A percentile compares a stretch with the other conserved stretches of the same genome.
Evolutionary conservation across 1,140 invertebrate genomes (phyloP).

Genomic region (Agrilus planipennis): DNA sequence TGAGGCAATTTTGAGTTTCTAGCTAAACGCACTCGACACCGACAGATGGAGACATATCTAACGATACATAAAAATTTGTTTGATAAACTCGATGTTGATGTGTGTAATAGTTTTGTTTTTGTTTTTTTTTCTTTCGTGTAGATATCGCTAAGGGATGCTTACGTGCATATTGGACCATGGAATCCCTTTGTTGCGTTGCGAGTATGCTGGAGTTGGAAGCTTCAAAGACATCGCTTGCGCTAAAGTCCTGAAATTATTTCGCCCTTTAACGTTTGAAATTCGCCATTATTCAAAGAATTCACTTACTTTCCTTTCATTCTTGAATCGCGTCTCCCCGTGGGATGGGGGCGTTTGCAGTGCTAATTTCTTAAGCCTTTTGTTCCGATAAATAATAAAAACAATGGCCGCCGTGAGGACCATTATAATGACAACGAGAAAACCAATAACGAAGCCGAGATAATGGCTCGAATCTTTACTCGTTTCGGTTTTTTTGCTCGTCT

Average conservation of each 20-base stretch:
- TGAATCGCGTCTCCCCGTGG: conserved; percentile 33
- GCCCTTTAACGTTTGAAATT: background rate
- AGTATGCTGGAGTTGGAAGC: background rate
- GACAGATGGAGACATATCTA: too few relatives aligned
- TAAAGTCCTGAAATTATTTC: background rate
- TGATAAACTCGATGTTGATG: too few relatives aligned
- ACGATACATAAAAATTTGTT: too few relatives aligned
- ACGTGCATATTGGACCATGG: background rate
- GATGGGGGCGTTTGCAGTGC: conserved; percentile 35
- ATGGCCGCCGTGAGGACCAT: conserved; percentile 55
- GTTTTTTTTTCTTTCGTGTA: too few relatives aligned
- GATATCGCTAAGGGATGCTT: too few relatives aligned
- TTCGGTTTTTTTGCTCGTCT: conserved; percentile 12
- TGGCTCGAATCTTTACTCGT: conserved; percentile 41
- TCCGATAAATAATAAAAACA: conserved; percentile 56
- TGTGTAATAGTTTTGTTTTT: too few relatives aligned
- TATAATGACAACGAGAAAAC: conserved; percentile 62
- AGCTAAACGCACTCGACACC: too few relatives aligned
- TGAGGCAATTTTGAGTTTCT: too few relatives aligned
- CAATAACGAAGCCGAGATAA: conserved; percentile 61
- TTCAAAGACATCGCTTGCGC: background rate
- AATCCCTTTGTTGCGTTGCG: background rate
- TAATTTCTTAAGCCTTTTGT: conserved; percentile 47
- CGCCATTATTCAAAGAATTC: background rate
- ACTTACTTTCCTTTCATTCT: conserved; percentile 21